Conservation (phyloP, 2,113 vertebrate species). For the human (Homo sapiens) region DNA sequence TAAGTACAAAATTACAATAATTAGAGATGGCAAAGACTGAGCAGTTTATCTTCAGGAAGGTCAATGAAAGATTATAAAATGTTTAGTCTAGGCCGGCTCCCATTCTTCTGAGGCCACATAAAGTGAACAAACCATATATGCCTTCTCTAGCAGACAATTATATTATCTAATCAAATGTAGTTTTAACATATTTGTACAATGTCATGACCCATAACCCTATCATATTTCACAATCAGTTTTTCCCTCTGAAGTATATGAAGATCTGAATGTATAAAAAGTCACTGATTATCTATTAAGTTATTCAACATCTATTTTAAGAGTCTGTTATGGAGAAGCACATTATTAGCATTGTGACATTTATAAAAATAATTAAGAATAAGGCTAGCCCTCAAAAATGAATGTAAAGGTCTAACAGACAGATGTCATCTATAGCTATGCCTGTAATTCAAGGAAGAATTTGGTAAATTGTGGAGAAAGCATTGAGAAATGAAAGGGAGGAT, state of each 20-base stretch:
- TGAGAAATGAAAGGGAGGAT: neutral
- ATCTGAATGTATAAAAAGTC: constrained; percentile 4
- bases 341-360: neutral
- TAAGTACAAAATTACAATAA: constrained; percentile 75
- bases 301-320: neutral
- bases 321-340: neutral
- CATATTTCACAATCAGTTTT: constrained; percentile 32
- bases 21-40: constrained; percentile 66
- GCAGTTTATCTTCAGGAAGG: constrained; percentile 62
- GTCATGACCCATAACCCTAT: constrained; percentile 17
- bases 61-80: constrained; percentile 67
- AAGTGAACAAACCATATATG: constrained; percentile 30
- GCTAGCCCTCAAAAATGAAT: neutral
- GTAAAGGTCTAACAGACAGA: neutral
- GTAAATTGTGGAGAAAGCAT: neutral
- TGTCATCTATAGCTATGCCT: neutral
- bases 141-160: neutral
- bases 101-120: constrained; percentile 26
- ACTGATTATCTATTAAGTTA: neutral
- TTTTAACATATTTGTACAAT: constrained; percentile 23
- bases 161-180: constrained; percentile 48
- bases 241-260: neutral
- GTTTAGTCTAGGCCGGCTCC: constrained; percentile 74
- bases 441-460: neutral
- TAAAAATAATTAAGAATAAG: constrained; percentile 15